Evolutionary conservation across 2,888 invertebrate species (phyloP), one percentile per base, ranked within the genome.

Genomic region (Dynastes maya): DNA sequence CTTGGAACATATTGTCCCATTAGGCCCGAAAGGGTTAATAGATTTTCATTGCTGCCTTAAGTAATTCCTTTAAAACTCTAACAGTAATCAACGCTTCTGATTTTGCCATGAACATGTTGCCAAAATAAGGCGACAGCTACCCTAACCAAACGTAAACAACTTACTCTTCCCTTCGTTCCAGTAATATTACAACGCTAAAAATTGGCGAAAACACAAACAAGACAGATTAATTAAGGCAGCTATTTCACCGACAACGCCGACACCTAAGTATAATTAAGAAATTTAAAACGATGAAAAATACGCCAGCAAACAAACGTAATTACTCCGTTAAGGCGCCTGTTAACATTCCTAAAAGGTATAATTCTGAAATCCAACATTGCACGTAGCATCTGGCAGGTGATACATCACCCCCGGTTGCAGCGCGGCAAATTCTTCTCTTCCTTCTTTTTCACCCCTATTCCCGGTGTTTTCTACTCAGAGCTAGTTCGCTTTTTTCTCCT

Each of bases 321-420:
- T 74, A 58, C 61, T 45, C 45, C 45, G 51, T 27, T 37, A 55
- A 74, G 61, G 61, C 61, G 61, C 55, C 72, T 37, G 72, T 74
- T 74, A 74, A 61, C 72, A 74, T 61, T 74, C 61, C 72, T 74
- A 63, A 74, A 74, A 78, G 72, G 65, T 63, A 71, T 72, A 76
- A 76, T 79, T 80, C 63, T 77, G 76, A 78, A 78, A 80, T 80
- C 77, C 74, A 53, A 58, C 55, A 77, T 77, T 67, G 72, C 71
- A 76, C 61, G 65, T 78, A 78, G 65, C 76, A 77, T 80, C 77
- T 79, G 80, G 76, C 80, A 80, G 78, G 80, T 80, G 80, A 82
- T 82, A 81, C 77, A 81, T 82, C 80, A 80, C 78, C 71, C 55
- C 58, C 29, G 78, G 80, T 76, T 80, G 77, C 80, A 71, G 77